phyloP scores from a whole-genome alignment of 2,113 vertebrate species.

The Mus musculus region GRCm39 chr17:86054501-86055000 shows the following conservation, averaged over 20 bases:
- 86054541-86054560: background rate
- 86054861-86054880: background rate
- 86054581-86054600: background rate
- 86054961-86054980: background rate
- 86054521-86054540: background rate
- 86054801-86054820: background rate
- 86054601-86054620: background rate
- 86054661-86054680: background rate
- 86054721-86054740: accelerated
- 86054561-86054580: background rate
- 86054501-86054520: background rate
- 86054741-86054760: too few relatives aligned
- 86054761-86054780: background rate
- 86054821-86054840: accelerated
- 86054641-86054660: background rate
- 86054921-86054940: background rate
- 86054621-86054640: background rate
- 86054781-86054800: background rate
- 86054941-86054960: background rate
- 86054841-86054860: background rate
- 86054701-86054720: accelerated
- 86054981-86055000: background rate
- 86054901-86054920: background rate
- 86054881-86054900: background rate
- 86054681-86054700: background rate